Evolutionary conservation across 2,113 vertebrate genomes (phyloP).

Genomic region (Mesocricetus auratus): DNA sequence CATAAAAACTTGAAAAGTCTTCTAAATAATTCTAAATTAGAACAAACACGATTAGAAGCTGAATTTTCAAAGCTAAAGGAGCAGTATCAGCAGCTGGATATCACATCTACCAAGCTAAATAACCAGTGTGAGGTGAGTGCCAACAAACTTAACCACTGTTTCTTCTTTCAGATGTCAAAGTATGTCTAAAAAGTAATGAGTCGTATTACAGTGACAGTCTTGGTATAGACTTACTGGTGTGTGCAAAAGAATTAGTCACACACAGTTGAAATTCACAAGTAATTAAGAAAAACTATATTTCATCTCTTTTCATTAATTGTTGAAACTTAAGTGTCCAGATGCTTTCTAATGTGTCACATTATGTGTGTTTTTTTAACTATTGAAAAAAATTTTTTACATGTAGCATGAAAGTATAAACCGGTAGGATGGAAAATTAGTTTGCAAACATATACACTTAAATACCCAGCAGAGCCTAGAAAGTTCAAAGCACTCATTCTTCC

Average conservation of each 20-base stretch:
- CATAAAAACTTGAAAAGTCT: constrained; percentile 96
- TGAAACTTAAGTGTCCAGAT: constrained; percentile 12
- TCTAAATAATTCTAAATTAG: constrained; percentile 94
- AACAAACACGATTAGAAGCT: constrained; percentile 97
- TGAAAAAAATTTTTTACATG: constrained; percentile 15
- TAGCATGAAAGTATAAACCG: constrained; percentile 49
- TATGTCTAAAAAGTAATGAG: constrained; percentile 25
- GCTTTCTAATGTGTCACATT: background rate
- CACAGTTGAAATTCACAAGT: background rate
- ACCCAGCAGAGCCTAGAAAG: constrained; percentile 29
- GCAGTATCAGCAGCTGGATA: constrained; percentile 97
- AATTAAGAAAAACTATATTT: constrained; percentile 54
- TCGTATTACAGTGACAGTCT: background rate
- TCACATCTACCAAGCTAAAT: constrained; percentile 96
- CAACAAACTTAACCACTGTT: background rate
- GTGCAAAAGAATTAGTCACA: constrained; percentile 19
- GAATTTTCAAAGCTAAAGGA: constrained; percentile 98
- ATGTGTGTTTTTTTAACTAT: constrained; percentile 26
- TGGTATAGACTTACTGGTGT: background rate
- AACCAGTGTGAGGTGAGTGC: constrained; percentile 96
- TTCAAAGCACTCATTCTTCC: constrained; percentile 36
- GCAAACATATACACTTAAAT: constrained; percentile 46
- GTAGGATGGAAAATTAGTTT: constrained; percentile 52
- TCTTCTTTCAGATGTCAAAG: background rate
- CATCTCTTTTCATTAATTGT: constrained; percentile 6